Evolutionary conservation across 2,797 vertebrate genomes (phyloP), one percentile per base, ranked within the genome.

Genomic region (Clarias pachynema): DNA sequence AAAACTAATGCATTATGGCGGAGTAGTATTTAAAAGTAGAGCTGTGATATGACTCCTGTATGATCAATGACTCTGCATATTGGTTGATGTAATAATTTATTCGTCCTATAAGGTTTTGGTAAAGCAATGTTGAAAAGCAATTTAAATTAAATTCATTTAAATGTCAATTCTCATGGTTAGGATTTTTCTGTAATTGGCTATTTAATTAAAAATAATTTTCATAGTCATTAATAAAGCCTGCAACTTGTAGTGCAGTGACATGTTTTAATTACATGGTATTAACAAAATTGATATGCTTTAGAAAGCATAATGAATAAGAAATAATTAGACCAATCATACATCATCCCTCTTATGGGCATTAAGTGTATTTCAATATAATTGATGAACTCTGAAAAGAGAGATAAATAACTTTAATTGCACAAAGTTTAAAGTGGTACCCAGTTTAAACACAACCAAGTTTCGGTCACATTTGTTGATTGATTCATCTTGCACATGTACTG

Each of bases 181-280:
- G 96, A 98, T 97, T 99, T 99, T 98, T 99, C 97, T 99, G 97
- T 99, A 99, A 99, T 99, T 99, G 98, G 98, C 98, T 99, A 98
- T 99, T 99, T 99, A 99, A 99, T 99, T 99, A 99, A 99, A 81
- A 99, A 99, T 98, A 98, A 99, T 99, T 99, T 97, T 99, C 98
- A 96, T 97, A 99, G 97, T 99, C 98, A 99, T 99, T 99, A 99
- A 99, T 99, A 99, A 96, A 97, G 97, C 97, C 96, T 93, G 97
- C 97, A 99, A 99, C 97, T 99, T 99, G 97, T 98, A 98, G 97
- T 97, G 95, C 96, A 94, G 97, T 99, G 98, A 99, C 98, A 97
- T 98, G 97, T 99, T 99, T 99, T 99, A 99, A 99, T 99, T 99
- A 99, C 98, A 99, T 98, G 98, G 98, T 99, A 99, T 99, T 99